Percentiles rank a stretch among this genome's conserved stretches.
Evolutionary conservation across 2,888 invertebrate species (phyloP).

Genomic region (Drosophila kuntzei): DNA sequence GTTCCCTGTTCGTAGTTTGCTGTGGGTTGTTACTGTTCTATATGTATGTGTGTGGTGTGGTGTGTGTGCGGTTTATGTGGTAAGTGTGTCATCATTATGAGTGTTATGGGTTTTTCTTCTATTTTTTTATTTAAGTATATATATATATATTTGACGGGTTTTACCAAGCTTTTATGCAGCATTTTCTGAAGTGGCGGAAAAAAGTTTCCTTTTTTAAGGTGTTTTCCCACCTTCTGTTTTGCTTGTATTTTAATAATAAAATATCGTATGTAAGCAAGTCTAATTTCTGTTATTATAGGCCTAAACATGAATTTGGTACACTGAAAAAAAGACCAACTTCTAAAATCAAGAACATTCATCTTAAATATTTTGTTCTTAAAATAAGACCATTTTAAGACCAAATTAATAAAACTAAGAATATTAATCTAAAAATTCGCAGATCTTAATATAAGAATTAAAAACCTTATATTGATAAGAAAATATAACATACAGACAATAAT

Average conservation of each 20-base stretch:
- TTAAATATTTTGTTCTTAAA: too few relatives aligned
- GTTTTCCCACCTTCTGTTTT: background rate
- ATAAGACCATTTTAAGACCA: too few relatives aligned
- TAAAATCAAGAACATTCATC: too few relatives aligned
- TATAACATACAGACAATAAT: too few relatives aligned
- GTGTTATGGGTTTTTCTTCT: constrained; percentile 55
- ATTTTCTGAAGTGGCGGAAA: background rate
- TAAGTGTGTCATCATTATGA: constrained; percentile 79
- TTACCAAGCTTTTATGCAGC: constrained; percentile 33
- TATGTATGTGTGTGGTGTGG: background rate
- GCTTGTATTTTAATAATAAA: background rate
- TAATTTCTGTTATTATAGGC: background rate
- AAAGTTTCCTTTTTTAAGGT: background rate
- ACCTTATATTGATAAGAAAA: too few relatives aligned
- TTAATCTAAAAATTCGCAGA: too few relatives aligned
- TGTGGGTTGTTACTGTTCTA: constrained; percentile 27
- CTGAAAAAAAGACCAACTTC: too few relatives aligned
- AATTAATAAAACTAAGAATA: too few relatives aligned
- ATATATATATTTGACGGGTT: constrained; percentile 39
- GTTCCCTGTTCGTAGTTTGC: constrained; percentile 30
- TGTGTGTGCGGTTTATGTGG: constrained; percentile 74
- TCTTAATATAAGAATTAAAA: too few relatives aligned
- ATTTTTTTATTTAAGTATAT: constrained; percentile 14
- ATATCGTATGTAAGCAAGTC: background rate
- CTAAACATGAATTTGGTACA: too few relatives aligned